Evolutionary conservation across 1,140 invertebrate species (phyloP), one percentile per base, ranked within the genome.

Genomic region (Lasioglossum albipes): DNA sequence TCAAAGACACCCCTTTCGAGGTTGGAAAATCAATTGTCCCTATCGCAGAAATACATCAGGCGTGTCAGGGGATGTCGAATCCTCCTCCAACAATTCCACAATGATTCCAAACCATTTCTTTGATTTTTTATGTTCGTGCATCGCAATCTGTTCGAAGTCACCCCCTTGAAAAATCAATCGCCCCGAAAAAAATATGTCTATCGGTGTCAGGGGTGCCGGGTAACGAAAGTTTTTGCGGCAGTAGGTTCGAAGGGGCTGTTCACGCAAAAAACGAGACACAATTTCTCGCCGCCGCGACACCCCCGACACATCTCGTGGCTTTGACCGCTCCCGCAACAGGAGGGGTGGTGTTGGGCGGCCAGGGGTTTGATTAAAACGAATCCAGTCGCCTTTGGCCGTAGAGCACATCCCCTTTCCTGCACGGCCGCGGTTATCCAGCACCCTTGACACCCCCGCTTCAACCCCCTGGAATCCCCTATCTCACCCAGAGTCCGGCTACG

Each of bases 291-390:
- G 22, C 5, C 10, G 6, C 6, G 45, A 9, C 9, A 2, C 45
- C 45, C 7, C 5, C 31, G 64, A 59, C 31, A 54, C 36, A 36
- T 36, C 36, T 36, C 18, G 22, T 18, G 45, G 57, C 61, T 45
- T 31, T 52, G 54, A 52, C 54, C 57, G 62, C 22, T 36, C 7
- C 10, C 31, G 59, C 72, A 61, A n/a, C 31, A 42, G 18, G 18
- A 18, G 54, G 68, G 41, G 27, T 18, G n/a, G 65, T 36, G 36
- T 18, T 10, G 10, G 59, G 20, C 18, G 22, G 6, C 10, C 36
- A 70, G n/a, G 42, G 18, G 69, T 66, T 79, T 83, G 70, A 84
- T 79, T 79, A 66, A 84, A 84, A 79, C 45, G 70, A 84, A 84
- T 84, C 31, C 66, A 45, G 45, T 65, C 70, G n/a, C 36, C 42